Evolutionary conservation across 2,797 vertebrate genomes (phyloP).

Genomic region (Sebastes melanostomus): DNA sequence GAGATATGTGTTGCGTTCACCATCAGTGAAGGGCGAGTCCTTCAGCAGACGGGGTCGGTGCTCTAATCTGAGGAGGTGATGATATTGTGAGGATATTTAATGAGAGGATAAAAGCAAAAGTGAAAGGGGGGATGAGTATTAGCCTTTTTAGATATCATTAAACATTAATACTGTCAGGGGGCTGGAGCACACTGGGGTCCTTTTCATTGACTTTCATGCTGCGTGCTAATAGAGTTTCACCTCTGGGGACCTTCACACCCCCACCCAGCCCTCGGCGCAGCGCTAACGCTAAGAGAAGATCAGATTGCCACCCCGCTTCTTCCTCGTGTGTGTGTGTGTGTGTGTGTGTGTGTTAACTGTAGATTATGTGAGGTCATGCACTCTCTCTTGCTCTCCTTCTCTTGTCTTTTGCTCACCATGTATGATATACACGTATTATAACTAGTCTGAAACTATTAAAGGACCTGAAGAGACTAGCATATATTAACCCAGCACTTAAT

Average conservation of each 20-base stretch:
- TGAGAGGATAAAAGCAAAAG: slow-evolving; percentile 65
- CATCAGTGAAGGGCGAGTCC: slow-evolving; percentile 49
- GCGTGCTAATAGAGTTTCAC: slow-evolving; percentile 76
- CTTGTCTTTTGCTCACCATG: not conserved
- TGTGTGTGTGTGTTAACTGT: not conserved
- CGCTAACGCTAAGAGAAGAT: slow-evolving; percentile 55
- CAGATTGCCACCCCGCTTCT: slow-evolving; percentile 47
- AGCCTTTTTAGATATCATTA: slow-evolving; percentile 82
- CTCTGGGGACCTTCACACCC: slow-evolving; percentile 63
- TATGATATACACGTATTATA: slow-evolving; percentile 7
- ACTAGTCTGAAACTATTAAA: slow-evolving; percentile 35
- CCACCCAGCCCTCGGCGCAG: slow-evolving; percentile 10
- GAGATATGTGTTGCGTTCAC: not conserved
- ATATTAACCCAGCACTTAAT: slow-evolving; percentile 29
- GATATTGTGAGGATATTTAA: slow-evolving; percentile 67
- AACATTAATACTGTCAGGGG: slow-evolving; percentile 79
- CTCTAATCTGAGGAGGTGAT: slow-evolving; percentile 69
- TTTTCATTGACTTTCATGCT: slow-evolving; percentile 76
- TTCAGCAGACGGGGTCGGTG: slow-evolving; percentile 67
- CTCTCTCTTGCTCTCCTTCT: slow-evolving; percentile 7
- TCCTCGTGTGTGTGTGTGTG: not conserved
- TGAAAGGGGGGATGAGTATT: slow-evolving; percentile 50
- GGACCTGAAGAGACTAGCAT: slow-evolving; percentile 4
- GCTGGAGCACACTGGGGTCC: slow-evolving; percentile 64
- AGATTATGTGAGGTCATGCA: slow-evolving; percentile 34